These are phyloP conservation scores for Heliothis peltigera DNA, from an alignment of 2,888 invertebrate genomes.

Conservation along the genomic window DNA sequence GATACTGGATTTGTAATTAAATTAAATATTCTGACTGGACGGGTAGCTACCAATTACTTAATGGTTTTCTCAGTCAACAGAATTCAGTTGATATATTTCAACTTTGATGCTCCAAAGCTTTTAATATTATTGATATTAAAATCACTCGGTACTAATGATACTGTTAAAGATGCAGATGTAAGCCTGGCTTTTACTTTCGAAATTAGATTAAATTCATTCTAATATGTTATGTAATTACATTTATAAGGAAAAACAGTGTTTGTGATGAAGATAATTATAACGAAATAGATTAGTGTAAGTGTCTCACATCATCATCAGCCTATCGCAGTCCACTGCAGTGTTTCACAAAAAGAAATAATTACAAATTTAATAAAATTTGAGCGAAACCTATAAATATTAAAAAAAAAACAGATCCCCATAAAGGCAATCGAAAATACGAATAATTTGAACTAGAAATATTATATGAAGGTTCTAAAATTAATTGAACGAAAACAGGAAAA, in stretches of 20 bases:
- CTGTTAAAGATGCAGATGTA: not conserved
- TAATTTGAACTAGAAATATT: no score
- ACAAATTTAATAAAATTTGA: no score
- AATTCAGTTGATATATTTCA: constrained; percentile 13
- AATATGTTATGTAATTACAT: not conserved
- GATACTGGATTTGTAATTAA: constrained; percentile 31
- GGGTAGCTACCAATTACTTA: constrained; percentile 44
- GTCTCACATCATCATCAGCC: no score
- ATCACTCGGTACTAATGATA: not conserved
- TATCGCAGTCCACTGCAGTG: no score
- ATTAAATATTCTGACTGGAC: constrained; percentile 38
- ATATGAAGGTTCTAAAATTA: no score
- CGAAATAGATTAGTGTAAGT: no score
- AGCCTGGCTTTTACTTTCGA: not conserved
- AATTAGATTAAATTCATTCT: not conserved
- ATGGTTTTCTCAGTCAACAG: constrained; percentile 37
- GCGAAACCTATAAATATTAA: no score
- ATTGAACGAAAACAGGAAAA: no score
- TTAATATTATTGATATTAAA: constrained; percentile 12
- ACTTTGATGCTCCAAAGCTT: not conserved
- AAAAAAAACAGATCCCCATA: no score
- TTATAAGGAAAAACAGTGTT: not conserved
- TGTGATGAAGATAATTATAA: not conserved
- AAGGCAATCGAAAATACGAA: no score
- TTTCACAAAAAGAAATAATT: no score